A percentile compares a stretch with the other conserved stretches of the same genome.
These are phyloP conservation scores for Timandra comae DNA, from an alignment of 2,888 invertebrate genomes.

Conservation along the genomic window DNA sequence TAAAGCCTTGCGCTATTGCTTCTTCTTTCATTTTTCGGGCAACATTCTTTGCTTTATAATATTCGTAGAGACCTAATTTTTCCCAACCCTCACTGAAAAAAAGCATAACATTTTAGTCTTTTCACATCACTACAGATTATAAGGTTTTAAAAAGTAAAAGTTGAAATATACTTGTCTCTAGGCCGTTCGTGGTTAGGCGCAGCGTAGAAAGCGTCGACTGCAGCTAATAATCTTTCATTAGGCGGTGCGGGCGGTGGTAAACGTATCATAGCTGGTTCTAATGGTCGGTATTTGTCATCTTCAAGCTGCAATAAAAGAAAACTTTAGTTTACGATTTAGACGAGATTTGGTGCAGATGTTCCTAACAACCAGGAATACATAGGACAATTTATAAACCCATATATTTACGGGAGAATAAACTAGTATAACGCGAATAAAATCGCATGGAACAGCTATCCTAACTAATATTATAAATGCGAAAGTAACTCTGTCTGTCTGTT, in stretches of 20 bases:
- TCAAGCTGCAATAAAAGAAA: constrained; percentile 83
- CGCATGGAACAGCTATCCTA: too few species aligned
- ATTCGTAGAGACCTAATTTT: constrained; percentile 97
- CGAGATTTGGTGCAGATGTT: too few species aligned
- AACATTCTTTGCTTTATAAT: constrained; percentile 96
- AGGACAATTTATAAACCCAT: background rate
- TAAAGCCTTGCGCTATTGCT: constrained; percentile 82
- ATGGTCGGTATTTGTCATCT: constrained; percentile 91
- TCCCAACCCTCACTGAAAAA: constrained; percentile 96
- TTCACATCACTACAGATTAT: too few species aligned
- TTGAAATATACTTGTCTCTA: constrained; percentile 88
- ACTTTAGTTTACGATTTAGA: constrained; percentile 2
- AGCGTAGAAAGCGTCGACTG: constrained; percentile 97
- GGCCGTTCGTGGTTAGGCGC: constrained; percentile 96
- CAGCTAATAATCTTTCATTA: constrained; percentile 92
- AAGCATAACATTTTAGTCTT: too few species aligned
- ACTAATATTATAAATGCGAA: too few species aligned
- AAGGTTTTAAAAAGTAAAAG: too few species aligned
- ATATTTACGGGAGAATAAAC: background rate
- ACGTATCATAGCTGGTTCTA: constrained; percentile 93
- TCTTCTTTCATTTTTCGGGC: constrained; percentile 93
- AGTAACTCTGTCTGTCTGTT: too few species aligned
- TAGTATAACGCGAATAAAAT: background rate
- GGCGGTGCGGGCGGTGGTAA: constrained; percentile 97
- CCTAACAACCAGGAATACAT: too few species aligned